Evolutionary conservation across 2,113 vertebrate genomes (phyloP).

Genomic region (Calidris pygmaea): DNA sequence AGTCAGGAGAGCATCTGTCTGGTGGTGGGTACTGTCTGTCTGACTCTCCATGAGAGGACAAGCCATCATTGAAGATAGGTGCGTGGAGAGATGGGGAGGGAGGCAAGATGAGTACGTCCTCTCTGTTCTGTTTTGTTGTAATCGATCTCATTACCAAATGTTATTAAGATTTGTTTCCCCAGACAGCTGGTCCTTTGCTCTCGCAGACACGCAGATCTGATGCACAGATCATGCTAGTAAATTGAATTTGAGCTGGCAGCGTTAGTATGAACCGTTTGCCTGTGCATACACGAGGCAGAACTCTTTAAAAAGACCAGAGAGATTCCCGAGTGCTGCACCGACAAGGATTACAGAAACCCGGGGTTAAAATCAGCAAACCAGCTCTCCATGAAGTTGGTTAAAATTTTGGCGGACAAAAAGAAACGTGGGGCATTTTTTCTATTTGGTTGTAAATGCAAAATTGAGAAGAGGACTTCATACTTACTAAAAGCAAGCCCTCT

Average conservation of each 20-base stretch:
- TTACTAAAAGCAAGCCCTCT: neutral
- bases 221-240: neutral
- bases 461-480: neutral
- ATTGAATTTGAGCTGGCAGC: neutral
- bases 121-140: neutral
- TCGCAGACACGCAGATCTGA: neutral
- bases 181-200: neutral
- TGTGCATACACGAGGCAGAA: neutral
- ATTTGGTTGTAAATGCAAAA: neutral
- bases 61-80: neutral
- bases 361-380: neutral
- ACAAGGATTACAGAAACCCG: neutral
- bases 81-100: neutral
- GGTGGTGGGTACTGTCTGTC: neutral
- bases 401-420: neutral
- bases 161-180: neutral
- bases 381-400: neutral
- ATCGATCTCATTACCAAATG: neutral
- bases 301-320: neutral
- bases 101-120: neutral
- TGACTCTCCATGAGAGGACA: neutral
- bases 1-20: neutral
- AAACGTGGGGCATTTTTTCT: neutral
- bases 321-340: neutral
- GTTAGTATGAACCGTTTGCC: neutral